Evolutionary conservation across 2,888 invertebrate genomes (phyloP), one percentile per base, ranked within the genome.

Genomic region (Arrhopalites spinosus): DNA sequence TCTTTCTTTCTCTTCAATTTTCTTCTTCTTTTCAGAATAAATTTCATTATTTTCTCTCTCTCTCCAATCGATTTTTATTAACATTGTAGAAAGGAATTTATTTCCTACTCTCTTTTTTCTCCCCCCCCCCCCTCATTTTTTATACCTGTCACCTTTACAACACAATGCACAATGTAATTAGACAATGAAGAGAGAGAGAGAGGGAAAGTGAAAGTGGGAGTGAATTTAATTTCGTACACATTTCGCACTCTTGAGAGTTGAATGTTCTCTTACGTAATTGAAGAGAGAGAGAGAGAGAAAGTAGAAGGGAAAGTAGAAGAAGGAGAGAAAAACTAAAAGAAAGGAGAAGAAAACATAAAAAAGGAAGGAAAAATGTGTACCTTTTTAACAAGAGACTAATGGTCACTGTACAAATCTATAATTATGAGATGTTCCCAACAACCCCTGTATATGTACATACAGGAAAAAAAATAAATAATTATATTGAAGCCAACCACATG

Each of bases 101-200:
- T n/a, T n/a, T n/a, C n/a, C n/a, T n/a, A n/a, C n/a, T n/a, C n/a
- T n/a, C n/a, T n/a, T n/a, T n/a, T n/a, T n/a, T n/a, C n/a, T n/a
- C n/a, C n/a, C n/a, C n/a, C n/a, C n/a, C n/a, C n/a, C n/a, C n/a
- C n/a, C n/a, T n/a, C n/a, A n/a, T n/a, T n/a, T n/a, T n/a, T n/a
- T n/a, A n/a, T n/a, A n/a, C n/a, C n/a, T n/a, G n/a, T n/a, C n/a
- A n/a, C n/a, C n/a, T n/a, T n/a, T n/a, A n/a, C n/a, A n/a, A n/a
- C n/a, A n/a, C n/a, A n/a, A n/a, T n/a, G n/a, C n/a, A n/a, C n/a
- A n/a, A n/a, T n/a, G n/a, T n/a, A n/a, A n/a, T n/a, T n/a, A n/a
- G n/a, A n/a, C n/a, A n/a, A 36, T 36, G 36, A 11, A 56, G 17
- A 15, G 56, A 56, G 56, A 56, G 56, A 56, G 56, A 56, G 56